Evolutionary conservation across 2,888 invertebrate species (phyloP), one percentile per base, ranked within the genome.

Genomic region (Caenorhabditis angaria): DNA sequence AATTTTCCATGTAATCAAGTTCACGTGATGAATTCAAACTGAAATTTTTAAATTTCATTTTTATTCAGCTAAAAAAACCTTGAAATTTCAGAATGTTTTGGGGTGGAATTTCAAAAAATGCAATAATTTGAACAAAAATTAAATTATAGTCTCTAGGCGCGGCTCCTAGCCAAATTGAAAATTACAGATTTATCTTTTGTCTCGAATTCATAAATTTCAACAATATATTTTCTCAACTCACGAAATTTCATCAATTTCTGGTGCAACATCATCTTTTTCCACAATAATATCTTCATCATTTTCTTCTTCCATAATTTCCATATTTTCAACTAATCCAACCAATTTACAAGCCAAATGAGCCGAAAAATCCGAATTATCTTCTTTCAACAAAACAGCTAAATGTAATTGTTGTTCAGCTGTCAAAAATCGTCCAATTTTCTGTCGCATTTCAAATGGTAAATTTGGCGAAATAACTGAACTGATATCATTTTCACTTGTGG

Each of bases 351-450:
- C 75, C 12, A 66, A 29, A 12, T 72, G 72, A 22, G 60, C 54
- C 0, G 67, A 64, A 57, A 79, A 68, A 2, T 63, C 8, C 28
- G 61, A 53, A 28, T 55, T 53, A 35, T 64, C 59, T 35, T 73
- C 75, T n/a, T 66, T 61, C 32, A 76, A 53, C 8, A 79, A 60
- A 8, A 76, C 72, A 25, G 63, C 60, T 24, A 74, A 59, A 47
- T 75, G 79, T 0, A 79, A 62, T 54, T 74, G 75, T 41, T 71
- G 67, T 27, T 75, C 70, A 0, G 63, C 32, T 5, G 63, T 56
- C 4, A 73, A 28, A 12, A 12, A 14, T 32, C 55, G 27, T 14
- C 67, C 56, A 4, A 67, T 58, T 6, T n/a, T 20, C 22, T 24
- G 48, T 24, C 67, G 57, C 48, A 27, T 54, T 24, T 67, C 67